phyloP scores from a whole-genome alignment of 2,797 vertebrate genomes.

The Ceyx erithaca region DNA sequence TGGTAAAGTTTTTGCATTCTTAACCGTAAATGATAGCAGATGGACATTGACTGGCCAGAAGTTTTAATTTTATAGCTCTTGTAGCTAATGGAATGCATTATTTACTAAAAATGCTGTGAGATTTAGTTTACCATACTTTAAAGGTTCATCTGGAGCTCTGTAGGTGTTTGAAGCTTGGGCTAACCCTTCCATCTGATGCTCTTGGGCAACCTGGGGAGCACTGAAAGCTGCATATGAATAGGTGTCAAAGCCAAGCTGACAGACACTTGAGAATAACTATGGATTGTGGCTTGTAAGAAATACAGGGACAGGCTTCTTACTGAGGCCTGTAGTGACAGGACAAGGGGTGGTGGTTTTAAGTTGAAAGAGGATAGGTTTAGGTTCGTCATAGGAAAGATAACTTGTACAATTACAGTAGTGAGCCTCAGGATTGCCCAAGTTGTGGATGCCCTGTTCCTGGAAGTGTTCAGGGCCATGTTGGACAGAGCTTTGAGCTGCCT shows the following conservation, averaged over 20 bases:
- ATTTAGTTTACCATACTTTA: neutral
- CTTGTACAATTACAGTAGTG: neutral
- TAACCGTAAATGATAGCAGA: constrained; percentile 70
- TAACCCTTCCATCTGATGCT: neutral
- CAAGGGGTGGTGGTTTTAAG: neutral
- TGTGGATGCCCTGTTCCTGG: neutral
- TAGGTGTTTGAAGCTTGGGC: neutral
- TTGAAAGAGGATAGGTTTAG: neutral
- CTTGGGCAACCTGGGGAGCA: rapidly evolving
- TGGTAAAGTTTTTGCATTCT: constrained; percentile 45
- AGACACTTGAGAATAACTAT: neutral
- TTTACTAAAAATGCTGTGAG: constrained; percentile 7
- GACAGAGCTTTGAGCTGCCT: neutral
- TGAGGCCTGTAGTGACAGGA: neutral
- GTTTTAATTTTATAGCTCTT: constrained; percentile 21
- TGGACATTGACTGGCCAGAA: constrained; percentile 46
- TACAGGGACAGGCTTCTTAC: neutral
- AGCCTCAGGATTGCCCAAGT: neutral
- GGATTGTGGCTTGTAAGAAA: neutral
- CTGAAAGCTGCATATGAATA: neutral
- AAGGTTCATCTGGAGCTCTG: neutral
- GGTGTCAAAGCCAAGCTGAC: neutral
- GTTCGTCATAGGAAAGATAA: neutral
- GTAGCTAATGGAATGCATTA: constrained; percentile 10
- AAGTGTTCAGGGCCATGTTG: neutral